Evolutionary conservation across 2,797 vertebrate species (phyloP), one percentile per base, ranked within the genome.

Genomic region (Enoplosus armatus): DNA sequence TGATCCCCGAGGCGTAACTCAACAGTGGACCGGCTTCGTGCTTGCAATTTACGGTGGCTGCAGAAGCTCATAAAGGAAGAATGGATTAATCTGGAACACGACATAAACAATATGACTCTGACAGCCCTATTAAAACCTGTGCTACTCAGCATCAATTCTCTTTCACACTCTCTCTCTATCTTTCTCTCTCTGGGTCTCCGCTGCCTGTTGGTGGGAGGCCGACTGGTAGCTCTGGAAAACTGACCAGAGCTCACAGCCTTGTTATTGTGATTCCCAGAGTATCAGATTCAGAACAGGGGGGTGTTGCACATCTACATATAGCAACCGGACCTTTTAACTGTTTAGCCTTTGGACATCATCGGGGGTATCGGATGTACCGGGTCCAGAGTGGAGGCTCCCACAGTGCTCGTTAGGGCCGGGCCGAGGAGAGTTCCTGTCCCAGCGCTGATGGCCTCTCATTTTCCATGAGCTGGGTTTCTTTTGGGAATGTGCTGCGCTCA

Each of bases 71-170:
- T 95, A 95, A 95, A 95, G 93, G 91, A 93, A 95, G 94, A 95
- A 95, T 94, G 94, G 93, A 95, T 95, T 95, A 94, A 95, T 95
- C 93, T 93, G 90, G 92, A 94, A 95, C 93, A 94, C 89, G 89
- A 92, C 93, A 95, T 95, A 95, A 95, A 95, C 94, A 95, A 95
- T 95, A 95, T 87, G 90, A 93, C 89, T 93, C 89, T 93, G 94
- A 94, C 94, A 95, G 94, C 83, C 93, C 92, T 93, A 93, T 95
- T 95, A 95, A 95, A 95, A 95, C 90, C 92, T 88, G 85, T 75
- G 92, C 91, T 94, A 93, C 93, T 94, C 93, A 94, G 93, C 93
- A 93, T 94, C 94, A 93, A 91, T 94, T 93, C 90, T 88, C 91
- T 86, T 83, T 82, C 84, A 68, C 33, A 26, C 79, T 75, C 72